Base-by-base conservation (phyloP, 1,140 invertebrate species). In the Argopecten irradians region DNA sequence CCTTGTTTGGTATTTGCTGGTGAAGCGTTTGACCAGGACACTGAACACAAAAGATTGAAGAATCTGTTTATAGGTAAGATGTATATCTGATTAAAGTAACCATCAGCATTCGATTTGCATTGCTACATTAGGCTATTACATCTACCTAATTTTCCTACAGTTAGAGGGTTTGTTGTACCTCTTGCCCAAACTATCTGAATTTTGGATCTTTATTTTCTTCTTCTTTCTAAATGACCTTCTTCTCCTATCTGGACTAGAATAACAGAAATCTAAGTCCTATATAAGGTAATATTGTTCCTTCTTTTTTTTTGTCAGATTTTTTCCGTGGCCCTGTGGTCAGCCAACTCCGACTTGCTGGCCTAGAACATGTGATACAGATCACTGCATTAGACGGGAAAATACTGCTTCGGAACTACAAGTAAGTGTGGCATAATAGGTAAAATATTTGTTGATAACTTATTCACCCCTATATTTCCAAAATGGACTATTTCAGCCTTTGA, bases 1-100 rank as follows among this genome's bases (percentile, higher is more conserved):
- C 99, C 99, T 5, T 98, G 98, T 93, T 95, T 99, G 16, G 93
- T 99, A 32, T 99, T 99, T 93, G 97, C 98, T 96, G 99, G 99
- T n/a, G 97, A 98, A 88, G 96, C 97, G 22, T 99, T 99, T 97
- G 97, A 99, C 39, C 97, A 97, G 89, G 96, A 97, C 84, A 91
- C 93, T 16, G 97, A 98, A 88, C 96, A 98, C 87, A 97, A 97
- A 89, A 96, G 98, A 91, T 96, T 99, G 11, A 98, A 98, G 93
- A 99, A 98, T 94, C 94, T 99, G 28, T 96, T 99, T 46, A 95
- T 96, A 46, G 96, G 96, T 96, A 91, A 85, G 86, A 87, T 36
- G 33, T 39, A 36, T 16, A 83, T 82, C 35, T 34, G 28, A 33
- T 34, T 83, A 82, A 22, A 0, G 1, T 87, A n/a, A 0, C 82